phyloP scores from a whole-genome alignment of 2,797 vertebrate species.

The Muscicapa comitata region DNA sequence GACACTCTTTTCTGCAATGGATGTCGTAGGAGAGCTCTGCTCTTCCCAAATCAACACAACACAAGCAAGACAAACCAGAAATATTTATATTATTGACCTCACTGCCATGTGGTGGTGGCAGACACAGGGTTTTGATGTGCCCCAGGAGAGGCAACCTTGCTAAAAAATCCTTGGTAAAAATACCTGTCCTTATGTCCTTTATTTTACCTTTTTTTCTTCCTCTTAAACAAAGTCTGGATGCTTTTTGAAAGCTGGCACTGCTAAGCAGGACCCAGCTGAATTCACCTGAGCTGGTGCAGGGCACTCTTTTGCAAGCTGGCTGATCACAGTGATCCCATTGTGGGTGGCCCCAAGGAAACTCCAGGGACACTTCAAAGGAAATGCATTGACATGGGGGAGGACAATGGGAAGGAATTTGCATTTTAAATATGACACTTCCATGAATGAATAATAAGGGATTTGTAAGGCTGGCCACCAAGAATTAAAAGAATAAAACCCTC shows the following conservation, averaged over 20 bases:
- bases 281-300: background rate
- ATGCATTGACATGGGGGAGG: background rate
- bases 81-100: background rate
- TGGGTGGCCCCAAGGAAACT: background rate
- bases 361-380: slow-evolving; percentile 51
- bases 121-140: fast-evolving
- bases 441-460: slow-evolving; percentile 55
- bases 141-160: background rate
- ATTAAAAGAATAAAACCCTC: background rate
- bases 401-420: slow-evolving; percentile 42
- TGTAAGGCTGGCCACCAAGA: slow-evolving; percentile 28
- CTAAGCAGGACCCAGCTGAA: background rate
- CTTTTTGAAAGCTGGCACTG: background rate
- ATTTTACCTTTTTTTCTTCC: background rate
- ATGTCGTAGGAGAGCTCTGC: background rate
- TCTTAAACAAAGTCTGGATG: background rate
- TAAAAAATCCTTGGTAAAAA: background rate
- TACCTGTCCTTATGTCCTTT: background rate
- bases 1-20: background rate
- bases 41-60: background rate
- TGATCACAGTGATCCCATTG: background rate
- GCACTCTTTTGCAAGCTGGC: background rate
- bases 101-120: background rate
- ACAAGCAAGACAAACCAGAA: background rate
- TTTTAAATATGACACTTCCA: slow-evolving; percentile 34